Conservation (phyloP, 2,888 invertebrate species). For the Lydus trimaculatus region DNA sequence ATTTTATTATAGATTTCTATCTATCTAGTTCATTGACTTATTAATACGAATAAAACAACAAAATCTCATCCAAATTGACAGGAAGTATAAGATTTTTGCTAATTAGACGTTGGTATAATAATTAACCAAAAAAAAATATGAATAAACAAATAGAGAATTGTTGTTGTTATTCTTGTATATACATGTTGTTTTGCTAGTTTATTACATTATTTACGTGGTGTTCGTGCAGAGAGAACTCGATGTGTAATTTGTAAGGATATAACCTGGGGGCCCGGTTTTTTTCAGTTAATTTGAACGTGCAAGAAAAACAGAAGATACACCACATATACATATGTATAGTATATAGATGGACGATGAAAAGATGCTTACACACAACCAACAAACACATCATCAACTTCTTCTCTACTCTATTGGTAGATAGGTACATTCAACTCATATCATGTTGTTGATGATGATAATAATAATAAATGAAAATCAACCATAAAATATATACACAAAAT, state of each 20-base stretch:
- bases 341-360: slow-evolving; percentile 35
- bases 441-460: no score
- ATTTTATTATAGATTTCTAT: background rate
- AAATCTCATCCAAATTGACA: no score
- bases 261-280: slow-evolving; percentile 35
- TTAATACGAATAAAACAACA: no score
- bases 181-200: slow-evolving; percentile 9
- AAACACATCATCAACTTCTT: slow-evolving; percentile 29
- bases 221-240: slow-evolving; percentile 12
- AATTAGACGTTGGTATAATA: background rate
- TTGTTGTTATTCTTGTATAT: slow-evolving; percentile 2
- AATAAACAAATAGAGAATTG: background rate
- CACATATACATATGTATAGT: background rate
- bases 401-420: slow-evolving; percentile 20
- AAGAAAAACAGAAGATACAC: slow-evolving; percentile 26
- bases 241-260: slow-evolving; percentile 35
- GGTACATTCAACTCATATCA: slow-evolving; percentile 37
- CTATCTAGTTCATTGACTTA: background rate
- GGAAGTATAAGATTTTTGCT: no score
- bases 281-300: slow-evolving; percentile 37
- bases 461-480: slow-evolving; percentile 18
- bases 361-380: slow-evolving; percentile 30
- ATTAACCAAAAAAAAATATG: background rate
- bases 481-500: slow-evolving; percentile 17
- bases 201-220: slow-evolving; percentile 15